Evolutionary conservation across 2,113 vertebrate species (phyloP).

Genomic region (Bubo blakistoni): DNA sequence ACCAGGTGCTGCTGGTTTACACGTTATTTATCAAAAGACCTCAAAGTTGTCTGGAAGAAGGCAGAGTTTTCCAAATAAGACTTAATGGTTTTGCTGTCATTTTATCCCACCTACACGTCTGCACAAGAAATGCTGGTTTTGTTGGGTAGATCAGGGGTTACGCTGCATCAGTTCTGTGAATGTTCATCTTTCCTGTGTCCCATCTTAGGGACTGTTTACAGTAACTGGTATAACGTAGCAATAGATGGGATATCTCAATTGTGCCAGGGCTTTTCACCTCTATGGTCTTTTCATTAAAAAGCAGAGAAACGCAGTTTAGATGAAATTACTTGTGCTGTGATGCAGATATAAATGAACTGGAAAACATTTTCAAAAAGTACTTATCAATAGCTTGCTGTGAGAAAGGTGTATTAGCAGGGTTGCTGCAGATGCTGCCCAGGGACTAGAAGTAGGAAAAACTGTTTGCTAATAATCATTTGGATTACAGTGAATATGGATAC

Average conservation of each 20-base stretch:
- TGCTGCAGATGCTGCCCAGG: not conserved
- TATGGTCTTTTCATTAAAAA: not conserved
- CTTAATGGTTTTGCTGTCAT: not conserved
- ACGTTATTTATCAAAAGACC: not conserved
- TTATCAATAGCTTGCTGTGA: not conserved
- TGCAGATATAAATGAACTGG: not conserved
- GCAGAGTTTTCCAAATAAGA: not conserved
- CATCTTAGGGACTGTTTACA: not conserved
- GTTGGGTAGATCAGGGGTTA: not conserved
- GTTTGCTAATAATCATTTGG: not conserved
- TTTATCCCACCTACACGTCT: not conserved
- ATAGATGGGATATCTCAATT: not conserved
- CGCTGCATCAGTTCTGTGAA: not conserved
- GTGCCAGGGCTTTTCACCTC: not conserved
- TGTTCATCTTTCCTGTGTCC: not conserved
- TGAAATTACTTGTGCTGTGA: not conserved
- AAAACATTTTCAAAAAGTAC: not conserved
- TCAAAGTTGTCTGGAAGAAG: not conserved
- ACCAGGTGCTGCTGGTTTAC: not conserved
- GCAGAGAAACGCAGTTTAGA: not conserved
- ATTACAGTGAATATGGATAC: not conserved
- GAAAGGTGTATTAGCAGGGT: not conserved
- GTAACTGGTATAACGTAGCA: not conserved
- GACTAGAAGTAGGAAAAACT: not conserved
- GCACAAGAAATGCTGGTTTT: not conserved